Conservation (phyloP, 2,888 invertebrate species). For the Dascillus cervinus region DNA sequence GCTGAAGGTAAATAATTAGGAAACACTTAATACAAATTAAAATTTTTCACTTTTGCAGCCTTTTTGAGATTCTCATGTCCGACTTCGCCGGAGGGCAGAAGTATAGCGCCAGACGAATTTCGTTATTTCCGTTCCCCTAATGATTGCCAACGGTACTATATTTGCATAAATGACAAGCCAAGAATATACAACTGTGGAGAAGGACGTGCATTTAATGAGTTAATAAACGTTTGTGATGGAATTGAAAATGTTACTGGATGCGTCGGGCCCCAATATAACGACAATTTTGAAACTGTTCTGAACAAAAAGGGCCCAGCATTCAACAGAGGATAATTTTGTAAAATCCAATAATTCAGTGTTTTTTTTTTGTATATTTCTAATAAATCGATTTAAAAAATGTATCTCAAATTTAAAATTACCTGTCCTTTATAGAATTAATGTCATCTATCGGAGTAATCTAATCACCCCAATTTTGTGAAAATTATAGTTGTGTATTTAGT, state of each 20-base stretch:
- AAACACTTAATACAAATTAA: neutral
- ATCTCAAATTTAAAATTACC: too few relatives aligned
- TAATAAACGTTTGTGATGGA: slow-evolving; percentile 63
- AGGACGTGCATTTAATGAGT: slow-evolving; percentile 69
- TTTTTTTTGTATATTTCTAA: too few relatives aligned
- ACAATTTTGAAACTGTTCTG: too few relatives aligned
- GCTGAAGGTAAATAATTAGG: slow-evolving; percentile 56
- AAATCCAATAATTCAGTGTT: too few relatives aligned
- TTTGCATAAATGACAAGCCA: slow-evolving; percentile 68
- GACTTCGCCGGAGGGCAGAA: slow-evolving; percentile 40
- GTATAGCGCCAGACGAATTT: slow-evolving; percentile 40
- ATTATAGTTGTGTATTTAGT: too few relatives aligned
- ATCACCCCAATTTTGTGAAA: too few relatives aligned
- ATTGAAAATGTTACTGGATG: slow-evolving; percentile 73
- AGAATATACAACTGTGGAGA: slow-evolving; percentile 69
- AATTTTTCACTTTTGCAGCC: slow-evolving; percentile 42
- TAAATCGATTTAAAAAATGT: too few relatives aligned
- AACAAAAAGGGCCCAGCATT: too few relatives aligned
- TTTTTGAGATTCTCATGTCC: slow-evolving; percentile 78
- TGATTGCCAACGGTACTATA: slow-evolving; percentile 72
- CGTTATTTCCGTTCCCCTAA: slow-evolving; percentile 49
- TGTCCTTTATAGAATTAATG: too few relatives aligned
- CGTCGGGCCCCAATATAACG: slow-evolving; percentile 37
- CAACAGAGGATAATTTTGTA: too few relatives aligned
- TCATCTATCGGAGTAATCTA: too few relatives aligned